Conservation (phyloP, 2,113 vertebrate species). For the rabbit (Oryctolagus cuniculus) region mOryCun1.1 NC_091435.1:8033001-8033500, state of each 20-base stretch:
- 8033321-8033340: constrained; percentile 39
- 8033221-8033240: constrained; percentile 29
- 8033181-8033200: constrained; percentile 58
- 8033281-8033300: constrained; percentile 67
- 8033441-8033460: constrained; percentile 1
- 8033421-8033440: constrained; percentile 54
- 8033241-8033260: constrained; percentile 3
- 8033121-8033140: fast-evolving
- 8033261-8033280: constrained; percentile 69
- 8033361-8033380: constrained; percentile 54
- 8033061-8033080: no score
- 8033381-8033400: constrained; percentile 74
- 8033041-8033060: no score
- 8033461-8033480: neutral
- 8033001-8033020: no score
- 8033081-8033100: neutral
- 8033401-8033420: constrained; percentile 54
- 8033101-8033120: neutral
- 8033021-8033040: no score
- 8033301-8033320: constrained; percentile 61
- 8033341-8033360: constrained; percentile 71
- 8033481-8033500: constrained; percentile 2
- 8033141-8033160: neutral
- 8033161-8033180: neutral
- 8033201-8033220: constrained; percentile 38